Evolutionary conservation across 53 echinoderm and acorn worm genomes (phyloP), one percentile per base, ranked within the genome.

Genomic region (Henricia sp.): DNA sequence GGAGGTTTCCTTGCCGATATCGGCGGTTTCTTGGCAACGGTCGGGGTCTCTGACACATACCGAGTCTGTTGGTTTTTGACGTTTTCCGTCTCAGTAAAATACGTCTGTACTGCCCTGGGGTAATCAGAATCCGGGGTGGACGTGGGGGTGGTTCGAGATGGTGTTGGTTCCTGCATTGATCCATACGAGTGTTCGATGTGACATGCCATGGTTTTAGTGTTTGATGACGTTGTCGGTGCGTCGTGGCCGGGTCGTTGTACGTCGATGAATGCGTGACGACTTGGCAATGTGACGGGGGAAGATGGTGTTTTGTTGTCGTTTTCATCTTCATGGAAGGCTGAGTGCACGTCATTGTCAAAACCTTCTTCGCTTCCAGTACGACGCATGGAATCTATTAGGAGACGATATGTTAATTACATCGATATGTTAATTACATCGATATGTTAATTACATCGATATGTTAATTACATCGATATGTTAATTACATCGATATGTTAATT

Each of bases 321-420:
- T 0, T 62, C 50, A 0, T 48, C 80, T 26, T 80, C 80, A 19
- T 25, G 34, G 63, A 80, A 62, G 4, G 44, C 8, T 5, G 80
- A 80, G 63, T 80, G 64, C 2, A 80, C 64, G 21, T 62, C 62
- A 2, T 80, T 64, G 3, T 64, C 80, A 30, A 34, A 46, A 4
- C 3, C 44, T 10, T 43, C 29, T 3, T 1, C 24, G 43, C 19
- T 6, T 10, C 29, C 76, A 19, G 25, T 42, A 27, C 14, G 55
- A 14, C 0, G 5, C 2, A 41, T 27, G 2, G 59, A 59, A 58
- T 58, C 75, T 75, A 23, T 20, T 9, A 19, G 37, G 55, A 54
- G 14, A 44, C 23, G 40, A 36, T 19, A 12, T 10, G 10, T 16
- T 20, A 8, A 20, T 55, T 12, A 55, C 10, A 20, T n/a, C 21